A percentile compares a stretch with the other conserved stretches of the same genome.
phyloP scores from a whole-genome alignment of 2,888 invertebrate genomes.

The Caenorhabditis imperialis region DNA sequence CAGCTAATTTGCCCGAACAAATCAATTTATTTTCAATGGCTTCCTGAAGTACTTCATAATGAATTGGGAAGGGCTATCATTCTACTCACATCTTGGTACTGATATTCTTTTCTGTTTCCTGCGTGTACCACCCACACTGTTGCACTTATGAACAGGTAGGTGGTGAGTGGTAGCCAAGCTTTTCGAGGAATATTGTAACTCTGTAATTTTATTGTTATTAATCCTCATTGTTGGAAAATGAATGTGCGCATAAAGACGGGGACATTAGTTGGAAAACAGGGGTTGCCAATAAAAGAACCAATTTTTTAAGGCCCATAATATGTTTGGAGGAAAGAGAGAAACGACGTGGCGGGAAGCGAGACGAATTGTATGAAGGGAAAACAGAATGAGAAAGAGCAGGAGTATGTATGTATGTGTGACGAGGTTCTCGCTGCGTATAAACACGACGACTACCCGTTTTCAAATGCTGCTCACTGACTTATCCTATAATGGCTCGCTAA shows the following conservation, averaged over 20 bases:
- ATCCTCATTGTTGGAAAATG: no score
- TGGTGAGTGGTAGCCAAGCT: constrained; percentile 39
- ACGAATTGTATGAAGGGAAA: constrained; percentile 41
- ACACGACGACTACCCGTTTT: constrained; percentile 44
- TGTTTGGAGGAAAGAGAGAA: constrained; percentile 10
- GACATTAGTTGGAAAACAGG: no score
- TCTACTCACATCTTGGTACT: constrained; percentile 50
- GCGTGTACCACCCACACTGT: constrained; percentile 57
- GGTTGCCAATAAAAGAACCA: no score
- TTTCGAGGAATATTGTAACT: constrained; percentile 57
- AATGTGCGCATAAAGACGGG: neutral
- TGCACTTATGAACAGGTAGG: constrained; percentile 56
- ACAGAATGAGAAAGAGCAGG: constrained; percentile 29
- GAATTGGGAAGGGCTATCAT: no score
- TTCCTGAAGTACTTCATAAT: constrained; percentile 42
- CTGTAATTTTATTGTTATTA: no score
- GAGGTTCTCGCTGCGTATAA: constrained; percentile 23
- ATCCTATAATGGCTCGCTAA: constrained; percentile 50
- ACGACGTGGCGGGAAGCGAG: constrained; percentile 1
- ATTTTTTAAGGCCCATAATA: no score
- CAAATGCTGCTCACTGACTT: constrained; percentile 37
- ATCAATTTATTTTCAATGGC: constrained; percentile 55
- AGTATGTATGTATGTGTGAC: constrained; percentile 53
- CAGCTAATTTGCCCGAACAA: constrained; percentile 71
- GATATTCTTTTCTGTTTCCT: constrained; percentile 47